These are phyloP conservation scores for Anhinga anhinga DNA, from an alignment of 2,113 vertebrate species.

Conservation along the genomic window DNA sequence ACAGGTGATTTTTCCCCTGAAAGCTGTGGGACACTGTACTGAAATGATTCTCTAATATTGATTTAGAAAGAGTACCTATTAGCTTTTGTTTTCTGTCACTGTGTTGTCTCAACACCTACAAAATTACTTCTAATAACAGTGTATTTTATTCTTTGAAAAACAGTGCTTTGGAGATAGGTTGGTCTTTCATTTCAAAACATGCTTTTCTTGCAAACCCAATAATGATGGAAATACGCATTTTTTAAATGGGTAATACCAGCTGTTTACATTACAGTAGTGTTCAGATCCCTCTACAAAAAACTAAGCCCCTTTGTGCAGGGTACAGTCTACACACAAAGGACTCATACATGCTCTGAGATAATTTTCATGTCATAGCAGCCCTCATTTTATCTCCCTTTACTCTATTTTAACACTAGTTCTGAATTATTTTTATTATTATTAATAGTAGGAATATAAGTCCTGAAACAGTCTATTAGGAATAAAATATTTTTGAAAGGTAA, in stretches of 20 bases:
- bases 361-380: background rate
- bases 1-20: background rate
- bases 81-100: slow-evolving; percentile 29
- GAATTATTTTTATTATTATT: background rate
- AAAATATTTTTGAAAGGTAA: background rate
- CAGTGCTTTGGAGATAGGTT: background rate
- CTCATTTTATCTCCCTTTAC: background rate
- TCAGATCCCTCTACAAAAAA: background rate
- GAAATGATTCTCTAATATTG: slow-evolving; percentile 24
- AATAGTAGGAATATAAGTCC: background rate
- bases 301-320: background rate
- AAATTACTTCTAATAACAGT: slow-evolving; percentile 24
- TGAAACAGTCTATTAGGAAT: background rate
- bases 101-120: slow-evolving; percentile 20
- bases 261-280: background rate
- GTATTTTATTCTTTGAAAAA: background rate
- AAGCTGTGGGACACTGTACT: background rate
- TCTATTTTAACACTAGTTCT: background rate
- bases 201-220: background rate
- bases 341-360: background rate
- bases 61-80: slow-evolving; percentile 10
- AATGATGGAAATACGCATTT: background rate
- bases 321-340: background rate
- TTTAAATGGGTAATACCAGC: background rate
- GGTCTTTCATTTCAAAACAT: background rate